phyloP scores from a whole-genome alignment of 2,113 vertebrate genomes.

The Brachionichthys hirsutus region DNA sequence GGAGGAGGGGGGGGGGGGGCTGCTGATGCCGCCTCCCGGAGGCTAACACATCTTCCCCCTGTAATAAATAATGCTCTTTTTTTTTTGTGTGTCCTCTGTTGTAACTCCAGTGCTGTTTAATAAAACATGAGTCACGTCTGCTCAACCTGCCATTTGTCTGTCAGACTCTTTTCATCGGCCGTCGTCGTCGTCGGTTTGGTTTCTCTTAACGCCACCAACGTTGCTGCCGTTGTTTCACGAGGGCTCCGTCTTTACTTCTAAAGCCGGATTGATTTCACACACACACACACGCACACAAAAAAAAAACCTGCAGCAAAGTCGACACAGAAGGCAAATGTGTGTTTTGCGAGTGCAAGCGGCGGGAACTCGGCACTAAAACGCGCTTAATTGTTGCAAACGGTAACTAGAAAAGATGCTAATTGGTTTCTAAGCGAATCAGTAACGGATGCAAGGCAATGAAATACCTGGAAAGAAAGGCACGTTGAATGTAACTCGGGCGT shows the following conservation, averaged over 20 bases:
- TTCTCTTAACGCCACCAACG: constrained; percentile 33
- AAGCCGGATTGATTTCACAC: constrained; percentile 7
- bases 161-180: constrained; percentile 24
- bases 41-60: constrained; percentile 56
- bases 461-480: too few species aligned
- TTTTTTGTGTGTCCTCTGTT: constrained; percentile 59
- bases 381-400: too few species aligned
- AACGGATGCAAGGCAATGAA: too few species aligned
- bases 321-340: too few species aligned
- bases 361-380: too few species aligned
- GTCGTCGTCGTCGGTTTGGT: neutral
- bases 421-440: neutral
- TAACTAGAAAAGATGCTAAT: neutral
- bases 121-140: constrained; percentile 66
- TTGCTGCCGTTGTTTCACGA: too few species aligned
- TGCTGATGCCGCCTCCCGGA: constrained; percentile 44
- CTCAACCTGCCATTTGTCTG: constrained; percentile 67
- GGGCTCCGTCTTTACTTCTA: too few species aligned
- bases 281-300: too few species aligned
- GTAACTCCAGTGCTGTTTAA: constrained; percentile 65
- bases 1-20: constrained; percentile 29
- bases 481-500: constrained; percentile 3
- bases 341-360: too few species aligned
- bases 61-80: constrained; percentile 76
- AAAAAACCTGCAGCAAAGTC: too few species aligned